phyloP scores from a whole-genome alignment of 2,113 vertebrate genomes.

The Heterotilapia buettikoferi region DNA sequence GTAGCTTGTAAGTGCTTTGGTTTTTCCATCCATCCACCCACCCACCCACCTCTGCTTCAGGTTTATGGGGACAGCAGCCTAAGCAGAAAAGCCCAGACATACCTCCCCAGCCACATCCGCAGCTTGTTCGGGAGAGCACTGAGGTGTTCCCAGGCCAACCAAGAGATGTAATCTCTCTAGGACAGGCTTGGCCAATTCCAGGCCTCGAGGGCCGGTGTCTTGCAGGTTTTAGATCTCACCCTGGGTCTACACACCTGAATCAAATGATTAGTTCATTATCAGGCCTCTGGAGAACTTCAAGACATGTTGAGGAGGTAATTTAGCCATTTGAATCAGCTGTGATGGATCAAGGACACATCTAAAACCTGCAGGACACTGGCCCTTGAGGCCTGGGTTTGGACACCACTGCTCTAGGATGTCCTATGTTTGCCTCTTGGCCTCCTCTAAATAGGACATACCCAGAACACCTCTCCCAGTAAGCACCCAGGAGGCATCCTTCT shows the following conservation, averaged over 20 bases:
- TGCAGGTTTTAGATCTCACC: background rate
- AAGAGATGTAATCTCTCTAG: background rate
- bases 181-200: background rate
- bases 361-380: background rate
- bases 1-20: background rate
- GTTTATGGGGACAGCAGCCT: background rate
- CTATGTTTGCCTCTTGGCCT: background rate
- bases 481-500: background rate
- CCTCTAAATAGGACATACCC: background rate
- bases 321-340: background rate
- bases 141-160: background rate
- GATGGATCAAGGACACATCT: background rate
- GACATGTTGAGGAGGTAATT: accelerated
- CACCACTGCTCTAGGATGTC: background rate
- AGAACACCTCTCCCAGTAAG: background rate
- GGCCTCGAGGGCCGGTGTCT: accelerated
- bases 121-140: background rate
- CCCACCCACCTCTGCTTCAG: background rate
- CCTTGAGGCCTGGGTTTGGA: background rate
- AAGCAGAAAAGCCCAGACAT: background rate
- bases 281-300: background rate
- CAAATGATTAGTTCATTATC: background rate
- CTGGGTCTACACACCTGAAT: background rate
- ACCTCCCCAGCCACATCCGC: background rate
- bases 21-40: background rate